Percentiles rank a stretch among this genome's conserved stretches.
phyloP scores from a whole-genome alignment of 2,888 invertebrate genomes.

The Aphrophora alni region DNA sequence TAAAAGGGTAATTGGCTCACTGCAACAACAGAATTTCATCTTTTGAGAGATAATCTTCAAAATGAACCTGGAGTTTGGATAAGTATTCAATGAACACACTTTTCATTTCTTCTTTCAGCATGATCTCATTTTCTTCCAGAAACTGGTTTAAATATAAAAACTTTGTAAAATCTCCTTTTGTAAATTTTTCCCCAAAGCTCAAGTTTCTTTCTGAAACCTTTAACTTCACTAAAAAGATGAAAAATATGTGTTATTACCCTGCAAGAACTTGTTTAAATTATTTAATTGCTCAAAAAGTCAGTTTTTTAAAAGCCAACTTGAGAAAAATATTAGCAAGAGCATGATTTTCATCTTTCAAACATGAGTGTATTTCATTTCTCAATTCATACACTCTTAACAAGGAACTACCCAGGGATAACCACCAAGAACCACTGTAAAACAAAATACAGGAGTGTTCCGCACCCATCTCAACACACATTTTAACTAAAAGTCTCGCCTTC shows the following conservation, averaged over 20 bases:
- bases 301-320: not conserved
- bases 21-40: not conserved
- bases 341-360: not conserved
- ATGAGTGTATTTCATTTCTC: not conserved
- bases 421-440: not conserved
- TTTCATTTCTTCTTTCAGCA: not conserved
- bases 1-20: not conserved
- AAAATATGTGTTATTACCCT: not conserved
- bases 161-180: not conserved
- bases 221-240: not conserved
- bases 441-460: constrained; percentile 10
- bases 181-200: not conserved
- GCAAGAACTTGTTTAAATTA: not conserved
- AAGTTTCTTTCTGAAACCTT: not conserved
- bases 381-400: not conserved
- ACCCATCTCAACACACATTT: not conserved
- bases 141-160: not conserved
- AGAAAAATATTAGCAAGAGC: not conserved
- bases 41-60: not conserved
- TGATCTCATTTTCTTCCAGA: not conserved
- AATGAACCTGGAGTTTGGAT: not conserved
- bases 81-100: not conserved
- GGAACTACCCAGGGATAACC: not conserved
- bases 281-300: not conserved
- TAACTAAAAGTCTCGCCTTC: constrained; percentile 4